Evolutionary conservation across 2,888 invertebrate species (phyloP).

Genomic region (Noctua comes): DNA sequence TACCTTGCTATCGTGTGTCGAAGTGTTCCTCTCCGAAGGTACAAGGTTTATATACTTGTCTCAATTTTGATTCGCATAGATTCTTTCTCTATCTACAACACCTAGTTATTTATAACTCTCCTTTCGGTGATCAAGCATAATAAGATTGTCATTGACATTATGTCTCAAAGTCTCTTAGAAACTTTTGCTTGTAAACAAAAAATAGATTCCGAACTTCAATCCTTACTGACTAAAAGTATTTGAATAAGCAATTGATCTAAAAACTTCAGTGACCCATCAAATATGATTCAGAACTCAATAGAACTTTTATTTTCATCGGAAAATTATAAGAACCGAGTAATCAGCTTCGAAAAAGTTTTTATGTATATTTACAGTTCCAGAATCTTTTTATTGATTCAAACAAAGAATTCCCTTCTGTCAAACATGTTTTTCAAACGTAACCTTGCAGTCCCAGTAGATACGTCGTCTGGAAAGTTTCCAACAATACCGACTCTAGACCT

Average conservation of each 20-base stretch:
- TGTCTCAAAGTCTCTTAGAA: background rate
- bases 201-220: conserved; percentile 25
- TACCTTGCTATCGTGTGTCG: too few species aligned
- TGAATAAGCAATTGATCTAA: conserved; percentile 36
- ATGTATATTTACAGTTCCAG: conserved; percentile 26
- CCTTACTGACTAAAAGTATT: conserved; percentile 23
- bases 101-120: conserved; percentile 1
- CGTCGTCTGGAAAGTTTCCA: conserved; percentile 75
- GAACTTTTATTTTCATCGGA: conserved; percentile 36
- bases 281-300: conserved; percentile 28
- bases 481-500: conserved; percentile 60
- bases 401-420: conserved; percentile 42
- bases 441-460: conserved; percentile 42
- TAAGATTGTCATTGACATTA: background rate
- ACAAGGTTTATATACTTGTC: background rate
- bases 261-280: conserved; percentile 35
- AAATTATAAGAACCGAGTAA: conserved; percentile 35
- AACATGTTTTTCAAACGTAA: conserved; percentile 49
- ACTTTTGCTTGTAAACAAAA: conserved; percentile 20
- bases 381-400: conserved; percentile 36
- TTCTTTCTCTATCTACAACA: background rate
- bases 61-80: background rate
- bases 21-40: background rate
- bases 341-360: conserved; percentile 39
- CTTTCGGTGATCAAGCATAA: background rate